A percentile compares a stretch with the other conserved stretches of the same genome.
Evolutionary conservation across 2,888 invertebrate genomes (phyloP).

Genomic region (Athetis lepigone): DNA sequence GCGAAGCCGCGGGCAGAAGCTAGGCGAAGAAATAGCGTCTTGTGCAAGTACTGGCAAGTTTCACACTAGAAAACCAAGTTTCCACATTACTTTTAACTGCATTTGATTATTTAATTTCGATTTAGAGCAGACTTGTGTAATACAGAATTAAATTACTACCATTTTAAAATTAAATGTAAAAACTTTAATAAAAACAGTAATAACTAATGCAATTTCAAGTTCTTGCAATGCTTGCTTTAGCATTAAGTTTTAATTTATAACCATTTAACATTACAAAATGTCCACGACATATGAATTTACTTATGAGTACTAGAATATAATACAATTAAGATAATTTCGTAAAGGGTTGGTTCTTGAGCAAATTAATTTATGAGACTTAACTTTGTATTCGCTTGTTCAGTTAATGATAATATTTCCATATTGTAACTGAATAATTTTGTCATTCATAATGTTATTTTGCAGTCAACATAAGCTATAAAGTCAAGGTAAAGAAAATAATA

Average conservation of each 20-base stretch:
- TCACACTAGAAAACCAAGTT: conserved; percentile 6
- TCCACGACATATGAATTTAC: conserved; percentile 28
- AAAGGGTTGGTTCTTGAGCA: conserved; percentile 48
- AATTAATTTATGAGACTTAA: conserved; percentile 39
- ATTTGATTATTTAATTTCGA: conserved; percentile 5
- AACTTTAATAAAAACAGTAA: conserved; percentile 20
- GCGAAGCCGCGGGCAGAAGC: no score
- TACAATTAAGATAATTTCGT: conserved; percentile 55
- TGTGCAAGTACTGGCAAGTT: neutral
- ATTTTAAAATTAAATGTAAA: conserved; percentile 31
- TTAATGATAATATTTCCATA: conserved; percentile 42
- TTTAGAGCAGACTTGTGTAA: neutral
- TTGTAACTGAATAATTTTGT: conserved; percentile 8
- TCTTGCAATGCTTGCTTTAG: conserved; percentile 16
- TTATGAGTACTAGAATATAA: conserved; percentile 46
- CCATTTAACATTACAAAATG: conserved; percentile 29
- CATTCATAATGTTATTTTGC: no score
- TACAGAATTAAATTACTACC: conserved; percentile 3
- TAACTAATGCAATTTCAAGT: conserved; percentile 13
- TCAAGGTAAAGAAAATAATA: no score
- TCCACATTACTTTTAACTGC: conserved; percentile 1
- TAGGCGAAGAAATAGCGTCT: no score
- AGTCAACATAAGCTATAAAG: no score
- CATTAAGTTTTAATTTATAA: conserved; percentile 39
- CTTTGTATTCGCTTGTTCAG: conserved; percentile 11